A percentile compares a stretch with the other conserved stretches of the same genome.
phyloP scores from a whole-genome alignment of 2,797 vertebrate species.

The Hydrocynus forskahlii region DNA sequence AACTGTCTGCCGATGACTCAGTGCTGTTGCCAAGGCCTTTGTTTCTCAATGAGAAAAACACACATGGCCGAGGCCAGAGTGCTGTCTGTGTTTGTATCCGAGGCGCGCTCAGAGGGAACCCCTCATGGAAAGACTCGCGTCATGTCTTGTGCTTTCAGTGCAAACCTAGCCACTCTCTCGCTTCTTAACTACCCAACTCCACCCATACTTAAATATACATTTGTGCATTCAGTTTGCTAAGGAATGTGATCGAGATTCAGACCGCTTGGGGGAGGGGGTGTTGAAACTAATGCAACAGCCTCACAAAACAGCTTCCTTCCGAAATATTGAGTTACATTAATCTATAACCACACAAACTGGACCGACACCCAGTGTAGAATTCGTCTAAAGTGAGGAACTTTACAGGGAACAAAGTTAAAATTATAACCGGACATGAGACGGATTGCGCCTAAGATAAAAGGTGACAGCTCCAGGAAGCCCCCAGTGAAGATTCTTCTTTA shows the following conservation, averaged over 20 bases:
- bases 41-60: constrained; percentile 59
- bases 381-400: background rate
- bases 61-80: background rate
- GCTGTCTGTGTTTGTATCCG: constrained; percentile 46
- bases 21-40: constrained; percentile 59
- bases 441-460: background rate
- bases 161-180: constrained; percentile 26
- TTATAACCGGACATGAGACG: constrained; percentile 16
- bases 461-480: constrained; percentile 16
- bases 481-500: constrained; percentile 16
- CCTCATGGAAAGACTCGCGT: constrained; percentile 56
- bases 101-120: constrained; percentile 50
- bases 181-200: constrained; percentile 19
- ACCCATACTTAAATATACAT: constrained; percentile 38
- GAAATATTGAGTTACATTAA: constrained; percentile 17
- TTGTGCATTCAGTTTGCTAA: background rate
- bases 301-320: background rate
- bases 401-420: constrained; percentile 37
- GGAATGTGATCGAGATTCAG: background rate
- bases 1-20: constrained; percentile 56
- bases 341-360: constrained; percentile 20
- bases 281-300: too few species aligned
- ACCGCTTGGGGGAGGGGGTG: background rate
- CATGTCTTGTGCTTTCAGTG: constrained; percentile 45
- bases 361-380: background rate